Evolutionary conservation across 2,797 vertebrate genomes (phyloP), one percentile per base, ranked within the genome.

Genomic region (Neoniphon sammara): DNA sequence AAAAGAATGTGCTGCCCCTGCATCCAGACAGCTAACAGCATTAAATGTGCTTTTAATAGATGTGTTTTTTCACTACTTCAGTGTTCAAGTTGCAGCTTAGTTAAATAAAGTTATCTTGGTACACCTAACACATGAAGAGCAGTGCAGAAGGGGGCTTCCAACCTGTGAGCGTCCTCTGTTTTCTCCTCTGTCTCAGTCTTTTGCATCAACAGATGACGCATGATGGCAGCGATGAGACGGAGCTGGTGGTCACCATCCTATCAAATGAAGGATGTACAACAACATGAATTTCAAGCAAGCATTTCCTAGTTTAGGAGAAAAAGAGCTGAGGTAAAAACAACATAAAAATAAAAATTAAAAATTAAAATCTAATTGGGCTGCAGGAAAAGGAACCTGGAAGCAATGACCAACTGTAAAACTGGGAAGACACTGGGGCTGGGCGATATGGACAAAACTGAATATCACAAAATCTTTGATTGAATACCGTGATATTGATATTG

Each of bases 131-230:
- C 10, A 58, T 25, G 34, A 68, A 36, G 20, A 46, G 23, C 21
- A 65, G 15, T 17, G 20, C 67, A 42, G 21, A 57, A 23, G 47
- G 39, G 47, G 55, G 62, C 46, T 74, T 92, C 96, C 66, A 85
- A 99, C 98, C 98, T 99, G 95, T 99, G 98, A 65, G 94, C 93
- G 88, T 99, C 98, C 87, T 99, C 97, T 0, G 97, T 99, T 94
- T 98, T 99, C 60, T 97, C 97, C 91, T 97, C 96, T 1, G 94
- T 95, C 81, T 96, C 96, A 53, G 96, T 96, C 90, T 80, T 94
- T 46, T 96, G 93, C 95, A 98, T 95, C 94, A 99, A 93, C 89
- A 96, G 93, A 86, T 98, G 95, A 85, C 97, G 96, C 85, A 98
- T 94, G 90, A 98, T 94, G 90, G 96, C 96, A 76, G 95, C 91